Percentiles rank a stretch among this genome's conserved stretches.
Conservation (phyloP, 2,888 invertebrate genomes). For the Linnaemya vulpina region DNA sequence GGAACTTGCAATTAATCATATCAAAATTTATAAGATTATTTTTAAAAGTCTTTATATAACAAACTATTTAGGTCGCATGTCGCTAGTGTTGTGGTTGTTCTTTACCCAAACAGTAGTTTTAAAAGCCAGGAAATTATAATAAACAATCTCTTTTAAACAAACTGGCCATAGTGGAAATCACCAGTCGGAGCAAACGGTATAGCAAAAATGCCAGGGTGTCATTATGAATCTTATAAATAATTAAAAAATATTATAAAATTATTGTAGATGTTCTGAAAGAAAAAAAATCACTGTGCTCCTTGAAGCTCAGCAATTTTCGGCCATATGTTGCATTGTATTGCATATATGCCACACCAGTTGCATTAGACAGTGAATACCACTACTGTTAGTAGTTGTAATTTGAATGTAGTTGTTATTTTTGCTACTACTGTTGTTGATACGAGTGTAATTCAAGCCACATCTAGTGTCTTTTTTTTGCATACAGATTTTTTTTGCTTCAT, state of each 20-base stretch:
- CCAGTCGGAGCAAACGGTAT: neutral
- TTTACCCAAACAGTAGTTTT: neutral
- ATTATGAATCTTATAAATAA: no score
- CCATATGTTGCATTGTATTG: neutral
- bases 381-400: slow-evolving; percentile 25
- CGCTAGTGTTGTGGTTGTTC: neutral
- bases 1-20: neutral
- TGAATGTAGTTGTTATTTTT: slow-evolving; percentile 21
- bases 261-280: no score
- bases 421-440: slow-evolving; percentile 29
- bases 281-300: no score
- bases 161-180: neutral
- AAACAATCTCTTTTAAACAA: neutral
- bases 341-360: neutral
- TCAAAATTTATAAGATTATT: neutral
- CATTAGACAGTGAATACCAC: neutral
- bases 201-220: neutral
- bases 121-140: neutral
- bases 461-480: slow-evolving; percentile 10
- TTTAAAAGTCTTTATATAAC: neutral
- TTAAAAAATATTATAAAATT: no score
- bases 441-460: slow-evolving; percentile 56
- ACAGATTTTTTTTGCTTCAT: neutral
- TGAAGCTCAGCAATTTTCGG: no score
- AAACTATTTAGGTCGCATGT: neutral